Base-by-base conservation (phyloP, 2,797 vertebrate genomes). In the Champsocephalus gunnari region DNA sequence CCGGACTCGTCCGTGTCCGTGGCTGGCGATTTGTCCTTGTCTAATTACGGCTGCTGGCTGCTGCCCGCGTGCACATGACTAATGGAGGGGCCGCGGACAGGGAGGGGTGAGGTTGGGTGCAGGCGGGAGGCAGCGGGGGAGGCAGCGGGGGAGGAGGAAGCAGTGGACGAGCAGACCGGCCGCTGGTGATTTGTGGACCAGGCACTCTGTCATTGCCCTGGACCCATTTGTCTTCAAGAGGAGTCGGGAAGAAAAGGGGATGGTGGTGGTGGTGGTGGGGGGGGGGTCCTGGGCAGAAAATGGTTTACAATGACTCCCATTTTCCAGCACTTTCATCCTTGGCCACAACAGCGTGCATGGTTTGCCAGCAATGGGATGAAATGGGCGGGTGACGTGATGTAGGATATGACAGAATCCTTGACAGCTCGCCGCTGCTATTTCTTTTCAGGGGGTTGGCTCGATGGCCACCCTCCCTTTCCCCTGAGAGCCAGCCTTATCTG, bases 11-110 rank as follows among this genome's bases (percentile, higher is more conserved):
- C 91, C 94, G 77, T 94, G 94, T 94, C 94, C 61, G 78, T 14
- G 68, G 88, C 89, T 59, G 73, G 93, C 93, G 90, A 96, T 98
- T 96, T 97, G 96, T 97, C 95, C 96, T 97, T 98, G 97, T 97
- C 97, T 98, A 96, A 97, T 98, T 98, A 96, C 95, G 91, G 94
- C 95, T 94, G 93, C 94, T 95, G 95, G 96, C 94, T 95, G 91
- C 95, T 96, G 95, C 93, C 95, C 91, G 92, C 88, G 91, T 94
- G 94, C 93, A 96, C 96, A 96, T 97, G 97, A 97, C 93, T 96
- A 96, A 97, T 97, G 95, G 95, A 95, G 91, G 91, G 90, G 85
- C 90, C 68, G 79, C 85, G 89, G 90, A 81, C 17, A 87, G 94
- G 93, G 81, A 87, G 84, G 90, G 92, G 88, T 85, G 91, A 91